A percentile compares a stretch with the other conserved stretches of the same genome.
Conservation (phyloP, 2,113 vertebrate species). For the Sapayoa aenigma region DNA sequence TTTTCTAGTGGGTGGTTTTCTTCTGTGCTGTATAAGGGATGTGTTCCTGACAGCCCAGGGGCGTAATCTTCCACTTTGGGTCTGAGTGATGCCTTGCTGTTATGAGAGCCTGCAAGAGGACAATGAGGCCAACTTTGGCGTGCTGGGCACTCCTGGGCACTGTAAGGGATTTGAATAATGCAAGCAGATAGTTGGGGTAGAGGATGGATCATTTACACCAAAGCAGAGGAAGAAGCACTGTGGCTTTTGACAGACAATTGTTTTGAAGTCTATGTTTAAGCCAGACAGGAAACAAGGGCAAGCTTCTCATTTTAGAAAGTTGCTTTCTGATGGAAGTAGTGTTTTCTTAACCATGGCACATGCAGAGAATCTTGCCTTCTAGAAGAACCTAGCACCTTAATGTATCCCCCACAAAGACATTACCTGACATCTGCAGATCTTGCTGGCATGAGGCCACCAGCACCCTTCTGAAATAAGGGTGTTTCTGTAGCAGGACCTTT, state of each 20-base stretch:
- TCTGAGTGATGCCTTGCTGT: neutral
- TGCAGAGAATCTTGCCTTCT: neutral
- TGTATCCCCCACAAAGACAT: neutral
- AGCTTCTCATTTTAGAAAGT: neutral
- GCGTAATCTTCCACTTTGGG: neutral
- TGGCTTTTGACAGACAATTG: neutral
- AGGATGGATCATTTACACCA: neutral
- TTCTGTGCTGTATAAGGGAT: neutral
- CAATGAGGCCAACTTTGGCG: neutral
- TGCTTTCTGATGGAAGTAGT: neutral
- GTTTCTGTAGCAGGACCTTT: neutral
- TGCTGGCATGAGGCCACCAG: neutral
- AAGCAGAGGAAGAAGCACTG: neutral
- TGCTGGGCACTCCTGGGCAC: neutral
- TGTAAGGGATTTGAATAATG: neutral
- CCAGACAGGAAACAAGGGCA: neutral
- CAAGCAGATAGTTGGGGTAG: neutral
- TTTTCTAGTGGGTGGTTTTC: neutral
- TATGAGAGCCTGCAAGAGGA: neutral
- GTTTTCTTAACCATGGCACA: rapidly evolving
- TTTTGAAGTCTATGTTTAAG: neutral
- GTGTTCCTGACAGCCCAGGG: neutral
- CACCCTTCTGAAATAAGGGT: neutral
- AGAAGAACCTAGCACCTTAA: neutral
- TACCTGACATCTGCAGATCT: neutral